These are phyloP conservation scores for Apamea anceps DNA, from an alignment of 2,888 invertebrate genomes.

Conservation along the genomic window DNA sequence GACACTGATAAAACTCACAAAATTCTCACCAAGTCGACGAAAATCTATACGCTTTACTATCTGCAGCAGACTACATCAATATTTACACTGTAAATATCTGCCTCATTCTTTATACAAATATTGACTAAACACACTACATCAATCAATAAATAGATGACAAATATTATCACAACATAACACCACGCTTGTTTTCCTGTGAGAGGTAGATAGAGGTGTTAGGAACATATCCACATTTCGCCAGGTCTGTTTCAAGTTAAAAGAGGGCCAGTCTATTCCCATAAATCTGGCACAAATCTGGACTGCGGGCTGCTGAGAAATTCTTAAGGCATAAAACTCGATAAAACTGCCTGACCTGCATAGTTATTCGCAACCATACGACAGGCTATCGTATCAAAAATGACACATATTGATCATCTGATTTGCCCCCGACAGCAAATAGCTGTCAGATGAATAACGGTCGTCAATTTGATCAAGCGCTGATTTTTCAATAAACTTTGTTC, in stretches of 20 bases:
- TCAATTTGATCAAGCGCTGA: too few species aligned
- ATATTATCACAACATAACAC: background rate
- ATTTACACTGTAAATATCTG: constrained; percentile 18
- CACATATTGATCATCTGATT: too few species aligned
- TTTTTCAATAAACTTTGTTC: too few species aligned
- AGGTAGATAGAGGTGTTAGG: background rate
- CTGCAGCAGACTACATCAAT: background rate
- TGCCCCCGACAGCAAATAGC: too few species aligned
- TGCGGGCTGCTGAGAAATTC: too few species aligned
- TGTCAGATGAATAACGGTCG: too few species aligned
- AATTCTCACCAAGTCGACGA: background rate
- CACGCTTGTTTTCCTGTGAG: background rate
- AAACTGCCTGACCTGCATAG: background rate
- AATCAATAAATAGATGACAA: constrained; percentile 11
- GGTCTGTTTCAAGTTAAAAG: too few species aligned
- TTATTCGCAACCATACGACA: too few species aligned
- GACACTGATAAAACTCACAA: background rate
- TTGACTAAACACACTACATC: constrained; percentile 22
- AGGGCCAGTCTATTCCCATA: background rate
- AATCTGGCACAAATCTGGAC: background rate
- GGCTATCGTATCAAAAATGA: too few species aligned
- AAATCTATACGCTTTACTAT: background rate
- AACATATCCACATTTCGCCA: background rate
- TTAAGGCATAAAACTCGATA: background rate
- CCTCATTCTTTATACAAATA: constrained; percentile 21